Conservation (phyloP, 2,797 vertebrate genomes). For the Vultur gryphus region DNA sequence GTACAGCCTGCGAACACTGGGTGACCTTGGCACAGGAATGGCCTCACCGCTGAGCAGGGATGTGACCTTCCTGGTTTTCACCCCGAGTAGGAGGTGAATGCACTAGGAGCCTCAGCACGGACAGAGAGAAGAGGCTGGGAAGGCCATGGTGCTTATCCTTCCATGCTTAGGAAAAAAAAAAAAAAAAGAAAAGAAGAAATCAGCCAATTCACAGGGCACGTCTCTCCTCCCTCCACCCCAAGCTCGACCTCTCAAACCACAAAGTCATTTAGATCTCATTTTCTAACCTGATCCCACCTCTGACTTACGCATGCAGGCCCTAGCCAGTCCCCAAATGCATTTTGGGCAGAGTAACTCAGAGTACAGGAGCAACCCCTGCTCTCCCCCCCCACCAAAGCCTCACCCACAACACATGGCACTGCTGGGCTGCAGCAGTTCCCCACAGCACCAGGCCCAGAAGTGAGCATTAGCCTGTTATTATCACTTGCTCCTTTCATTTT, state of each 20-base stretch:
- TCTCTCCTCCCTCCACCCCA: background rate
- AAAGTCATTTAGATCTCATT: background rate
- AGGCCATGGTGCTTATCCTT: fast-evolving
- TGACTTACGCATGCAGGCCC: background rate
- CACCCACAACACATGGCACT: background rate
- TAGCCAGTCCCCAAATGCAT: background rate
- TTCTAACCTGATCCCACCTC: background rate
- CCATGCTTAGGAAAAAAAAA: fast-evolving
- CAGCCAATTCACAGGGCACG: background rate
- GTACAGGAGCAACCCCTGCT: background rate
- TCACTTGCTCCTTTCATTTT: background rate
- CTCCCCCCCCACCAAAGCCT: background rate
- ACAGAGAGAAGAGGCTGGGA: background rate
- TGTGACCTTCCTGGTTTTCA: background rate
- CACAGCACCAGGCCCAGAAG: background rate
- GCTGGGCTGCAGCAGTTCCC: background rate
- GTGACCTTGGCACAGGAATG: background rate
- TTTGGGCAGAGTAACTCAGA: background rate
- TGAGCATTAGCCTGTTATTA: fast-evolving
- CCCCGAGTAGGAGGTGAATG: fast-evolving
- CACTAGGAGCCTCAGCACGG: background rate
- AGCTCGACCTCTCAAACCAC: background rate
- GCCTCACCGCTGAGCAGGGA: fast-evolving
- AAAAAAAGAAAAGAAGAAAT: background rate
- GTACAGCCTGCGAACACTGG: background rate